A percentile compares a stretch with the other conserved stretches of the same genome.
Evolutionary conservation across 2,797 vertebrate species (phyloP).

Genomic region (Typhlichthys eigenmanni): DNA sequence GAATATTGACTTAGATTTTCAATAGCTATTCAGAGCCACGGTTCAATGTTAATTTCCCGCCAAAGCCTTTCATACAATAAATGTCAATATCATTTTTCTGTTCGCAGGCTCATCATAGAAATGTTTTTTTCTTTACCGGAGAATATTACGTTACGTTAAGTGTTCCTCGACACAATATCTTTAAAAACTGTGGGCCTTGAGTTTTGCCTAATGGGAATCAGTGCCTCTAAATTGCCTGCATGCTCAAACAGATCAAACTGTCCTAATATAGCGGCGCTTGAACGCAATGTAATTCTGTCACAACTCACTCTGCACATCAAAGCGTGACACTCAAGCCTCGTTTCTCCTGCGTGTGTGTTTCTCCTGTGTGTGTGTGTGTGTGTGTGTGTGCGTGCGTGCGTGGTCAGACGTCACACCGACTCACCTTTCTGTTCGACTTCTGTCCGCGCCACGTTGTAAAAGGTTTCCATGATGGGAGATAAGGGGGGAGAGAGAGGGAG

Average conservation of each 20-base stretch:
- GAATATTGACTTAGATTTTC: constrained; percentile 59
- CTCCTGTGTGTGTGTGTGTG: constrained; percentile 14
- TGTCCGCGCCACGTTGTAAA: constrained; percentile 77
- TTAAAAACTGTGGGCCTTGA: constrained; percentile 43
- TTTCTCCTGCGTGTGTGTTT: neutral
- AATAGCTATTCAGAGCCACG: constrained; percentile 50
- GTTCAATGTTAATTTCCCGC: constrained; percentile 47
- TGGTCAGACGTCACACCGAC: constrained; percentile 70
- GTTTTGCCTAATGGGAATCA: constrained; percentile 63
- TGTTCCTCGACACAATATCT: constrained; percentile 52
- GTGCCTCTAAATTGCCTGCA: constrained; percentile 62
- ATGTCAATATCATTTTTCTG: constrained; percentile 58
- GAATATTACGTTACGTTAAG: constrained; percentile 52
- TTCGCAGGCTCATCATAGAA: constrained; percentile 61
- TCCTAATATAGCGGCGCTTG: constrained; percentile 62
- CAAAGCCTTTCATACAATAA: constrained; percentile 59
- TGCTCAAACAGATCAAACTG: constrained; percentile 52
- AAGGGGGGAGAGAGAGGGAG: constrained; percentile 35
- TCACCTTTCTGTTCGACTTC: constrained; percentile 99
- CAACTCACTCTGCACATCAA: constrained; percentile 43
- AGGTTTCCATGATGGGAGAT: constrained; percentile 26
- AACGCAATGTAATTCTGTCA: constrained; percentile 53
- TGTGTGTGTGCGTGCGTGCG: constrained; percentile 32
- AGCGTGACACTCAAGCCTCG: constrained; percentile 36
- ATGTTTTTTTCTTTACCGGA: constrained; percentile 32